These are phyloP conservation scores for Drosophila carrolli DNA, from an alignment of 1,140 invertebrate species.

Conservation along the genomic window DNA sequence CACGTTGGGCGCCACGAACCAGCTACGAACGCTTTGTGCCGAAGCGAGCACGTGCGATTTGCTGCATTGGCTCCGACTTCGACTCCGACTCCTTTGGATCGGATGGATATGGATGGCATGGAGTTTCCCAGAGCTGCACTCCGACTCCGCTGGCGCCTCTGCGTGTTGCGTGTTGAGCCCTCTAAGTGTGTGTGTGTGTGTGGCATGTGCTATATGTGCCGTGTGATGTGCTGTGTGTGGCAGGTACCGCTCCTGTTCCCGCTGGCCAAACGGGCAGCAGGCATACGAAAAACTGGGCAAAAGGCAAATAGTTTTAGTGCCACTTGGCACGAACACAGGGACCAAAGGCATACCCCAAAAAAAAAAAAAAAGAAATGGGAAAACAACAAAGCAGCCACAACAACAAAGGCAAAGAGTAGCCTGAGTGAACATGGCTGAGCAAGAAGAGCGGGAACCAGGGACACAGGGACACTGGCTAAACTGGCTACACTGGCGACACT, in stretches of 20 bases:
- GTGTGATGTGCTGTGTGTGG: constrained; percentile 19
- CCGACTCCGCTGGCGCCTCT: constrained; percentile 34
- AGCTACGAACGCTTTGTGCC: constrained; percentile 1
- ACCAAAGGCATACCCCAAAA: constrained; percentile 51
- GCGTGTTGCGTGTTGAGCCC: constrained; percentile 48
- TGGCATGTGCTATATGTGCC: constrained; percentile 8
- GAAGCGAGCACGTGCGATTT: constrained; percentile 71
- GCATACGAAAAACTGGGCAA: constrained; percentile 50
- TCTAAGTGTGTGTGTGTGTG: constrained; percentile 2
- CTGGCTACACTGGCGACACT: constrained; percentile 49
- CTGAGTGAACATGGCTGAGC: constrained; percentile 62
- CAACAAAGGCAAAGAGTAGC: constrained; percentile 50
- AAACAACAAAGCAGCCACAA: constrained; percentile 18
- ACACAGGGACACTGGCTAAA: constrained; percentile 2
- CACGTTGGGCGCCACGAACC: constrained; percentile 21
- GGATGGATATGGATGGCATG: constrained; percentile 5
- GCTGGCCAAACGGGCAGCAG: constrained; percentile 13
- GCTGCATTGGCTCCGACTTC: constrained; percentile 50
- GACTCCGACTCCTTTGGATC: constrained; percentile 13
- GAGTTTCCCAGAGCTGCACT: constrained; percentile 39
- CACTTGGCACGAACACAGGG: constrained; percentile 75
- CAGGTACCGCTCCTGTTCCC: constrained; percentile 27
- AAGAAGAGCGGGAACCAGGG: constrained; percentile 17
- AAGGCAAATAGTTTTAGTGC: constrained; percentile 82
- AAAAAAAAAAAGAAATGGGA: constrained; percentile 6